phyloP scores from a whole-genome alignment of 1,140 invertebrate species.

The Drosophila paulistorum region DNA sequence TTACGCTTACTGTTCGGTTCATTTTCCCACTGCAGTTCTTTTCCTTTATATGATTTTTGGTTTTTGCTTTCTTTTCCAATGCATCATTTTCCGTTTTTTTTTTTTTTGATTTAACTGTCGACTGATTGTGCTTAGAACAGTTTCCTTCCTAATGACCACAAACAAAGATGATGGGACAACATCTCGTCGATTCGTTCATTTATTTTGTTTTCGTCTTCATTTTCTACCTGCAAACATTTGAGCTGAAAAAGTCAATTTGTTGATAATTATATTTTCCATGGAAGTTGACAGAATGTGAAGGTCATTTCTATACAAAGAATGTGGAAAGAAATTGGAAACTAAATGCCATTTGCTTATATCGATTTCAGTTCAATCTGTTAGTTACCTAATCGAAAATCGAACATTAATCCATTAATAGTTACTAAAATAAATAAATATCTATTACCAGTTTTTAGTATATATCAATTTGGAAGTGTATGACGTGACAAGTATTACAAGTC shows the following conservation, averaged over 20 bases:
- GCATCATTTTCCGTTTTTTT: not conserved
- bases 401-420: no score
- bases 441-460: no score
- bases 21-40: conserved; percentile 5
- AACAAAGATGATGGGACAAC: not conserved
- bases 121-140: not conserved
- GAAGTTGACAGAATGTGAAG: not conserved
- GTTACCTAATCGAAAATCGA: no score
- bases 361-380: no score
- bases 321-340: not conserved
- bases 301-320: not conserved
- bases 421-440: no score
- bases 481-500: no score
- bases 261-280: not conserved
- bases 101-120: not conserved
- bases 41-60: not conserved
- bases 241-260: conserved; percentile 7
- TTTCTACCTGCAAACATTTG: not conserved
- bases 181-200: not conserved
- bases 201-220: not conserved
- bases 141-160: no score
- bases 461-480: no score
- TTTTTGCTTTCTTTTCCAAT: not conserved
- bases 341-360: no score
- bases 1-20: not conserved